Percentiles rank a stretch among this genome's conserved stretches.
Conservation (phyloP, 2,797 vertebrate species). For the Acanthopagrus latus region DNA sequence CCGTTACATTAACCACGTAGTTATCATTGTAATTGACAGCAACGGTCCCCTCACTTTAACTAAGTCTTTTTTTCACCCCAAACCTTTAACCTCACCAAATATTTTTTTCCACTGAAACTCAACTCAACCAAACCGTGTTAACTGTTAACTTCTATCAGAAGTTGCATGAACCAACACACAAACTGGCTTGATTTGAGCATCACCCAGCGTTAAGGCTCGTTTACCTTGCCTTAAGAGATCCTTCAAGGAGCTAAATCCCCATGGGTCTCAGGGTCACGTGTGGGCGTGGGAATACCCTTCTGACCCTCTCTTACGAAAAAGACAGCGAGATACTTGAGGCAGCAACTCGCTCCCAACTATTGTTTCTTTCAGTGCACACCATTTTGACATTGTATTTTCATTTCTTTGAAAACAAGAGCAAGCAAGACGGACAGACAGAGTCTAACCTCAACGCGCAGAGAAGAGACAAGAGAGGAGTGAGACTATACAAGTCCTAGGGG, state of each 20-base stretch:
- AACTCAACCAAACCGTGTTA: too few species aligned
- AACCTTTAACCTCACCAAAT: neutral
- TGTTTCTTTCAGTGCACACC: slow-evolving; percentile 6
- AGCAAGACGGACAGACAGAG: slow-evolving; percentile 7
- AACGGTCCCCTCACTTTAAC: neutral
- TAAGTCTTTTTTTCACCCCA: too few species aligned
- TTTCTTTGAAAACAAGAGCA: slow-evolving; percentile 5
- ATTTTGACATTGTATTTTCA: slow-evolving; percentile 15
- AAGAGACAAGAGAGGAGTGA: slow-evolving; percentile 43
- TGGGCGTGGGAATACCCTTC: slow-evolving; percentile 32
- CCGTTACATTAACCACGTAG: neutral
- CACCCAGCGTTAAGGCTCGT: neutral
- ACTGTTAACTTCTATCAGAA: neutral
- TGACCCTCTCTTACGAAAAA: neutral
- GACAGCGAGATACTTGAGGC: neutral
- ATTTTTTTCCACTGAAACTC: neutral
- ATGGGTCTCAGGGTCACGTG: slow-evolving; percentile 19
- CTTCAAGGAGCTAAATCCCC: slow-evolving; percentile 7
- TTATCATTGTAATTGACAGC: neutral
- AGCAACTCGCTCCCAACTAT: neutral
- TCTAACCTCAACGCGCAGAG: slow-evolving; percentile 24
- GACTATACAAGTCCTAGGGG: slow-evolving; percentile 32
- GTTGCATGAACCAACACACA: neutral
- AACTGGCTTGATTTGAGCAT: neutral
- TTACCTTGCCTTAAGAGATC: slow-evolving; percentile 3